Percentiles rank a stretch among this genome's conserved stretches.
phyloP scores from a whole-genome alignment of 2,888 invertebrate species.

The Hoplodrina blanda region DNA sequence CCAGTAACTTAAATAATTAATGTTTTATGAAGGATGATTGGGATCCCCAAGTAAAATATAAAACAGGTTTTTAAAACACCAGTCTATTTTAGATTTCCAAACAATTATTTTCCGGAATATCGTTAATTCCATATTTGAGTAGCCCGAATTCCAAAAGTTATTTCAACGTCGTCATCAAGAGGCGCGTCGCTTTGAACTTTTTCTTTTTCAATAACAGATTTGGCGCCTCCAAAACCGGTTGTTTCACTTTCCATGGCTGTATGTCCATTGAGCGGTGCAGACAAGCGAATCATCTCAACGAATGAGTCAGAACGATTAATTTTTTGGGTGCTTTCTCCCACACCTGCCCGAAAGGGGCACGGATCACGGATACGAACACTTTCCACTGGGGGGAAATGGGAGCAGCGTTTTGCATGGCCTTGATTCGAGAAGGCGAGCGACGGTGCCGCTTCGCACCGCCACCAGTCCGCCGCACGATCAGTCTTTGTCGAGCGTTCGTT shows the following conservation, averaged over 20 bases:
- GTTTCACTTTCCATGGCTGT: constrained; percentile 83
- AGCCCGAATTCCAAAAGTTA: constrained; percentile 29
- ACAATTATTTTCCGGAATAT: not conserved
- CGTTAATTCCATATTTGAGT: constrained; percentile 21
- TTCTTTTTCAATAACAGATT: constrained; percentile 74
- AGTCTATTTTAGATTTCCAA: constrained; percentile 15
- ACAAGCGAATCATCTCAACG: constrained; percentile 79
- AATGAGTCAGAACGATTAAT: constrained; percentile 85
- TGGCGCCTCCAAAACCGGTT: constrained; percentile 82
- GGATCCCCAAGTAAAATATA: constrained; percentile 23
- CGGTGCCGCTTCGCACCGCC: constrained; percentile 65
- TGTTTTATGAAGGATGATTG: constrained; percentile 40
- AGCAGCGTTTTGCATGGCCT: constrained; percentile 88
- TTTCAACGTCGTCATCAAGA: constrained; percentile 24
- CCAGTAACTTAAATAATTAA: constrained; percentile 52
- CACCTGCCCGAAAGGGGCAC: constrained; percentile 88
- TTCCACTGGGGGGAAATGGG: constrained; percentile 88
- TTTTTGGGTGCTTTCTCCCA: constrained; percentile 89
- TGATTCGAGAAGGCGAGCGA: constrained; percentile 79
- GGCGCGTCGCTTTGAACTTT: constrained; percentile 67
- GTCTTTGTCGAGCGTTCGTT: constrained; percentile 74
- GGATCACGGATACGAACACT: constrained; percentile 88
- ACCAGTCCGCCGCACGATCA: constrained; percentile 65
- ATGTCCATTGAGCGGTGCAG: constrained; percentile 69
- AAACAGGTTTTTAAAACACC: constrained; percentile 23